phyloP scores from a whole-genome alignment of 1,140 invertebrate species.

The Cotesia glomerata region DNA sequence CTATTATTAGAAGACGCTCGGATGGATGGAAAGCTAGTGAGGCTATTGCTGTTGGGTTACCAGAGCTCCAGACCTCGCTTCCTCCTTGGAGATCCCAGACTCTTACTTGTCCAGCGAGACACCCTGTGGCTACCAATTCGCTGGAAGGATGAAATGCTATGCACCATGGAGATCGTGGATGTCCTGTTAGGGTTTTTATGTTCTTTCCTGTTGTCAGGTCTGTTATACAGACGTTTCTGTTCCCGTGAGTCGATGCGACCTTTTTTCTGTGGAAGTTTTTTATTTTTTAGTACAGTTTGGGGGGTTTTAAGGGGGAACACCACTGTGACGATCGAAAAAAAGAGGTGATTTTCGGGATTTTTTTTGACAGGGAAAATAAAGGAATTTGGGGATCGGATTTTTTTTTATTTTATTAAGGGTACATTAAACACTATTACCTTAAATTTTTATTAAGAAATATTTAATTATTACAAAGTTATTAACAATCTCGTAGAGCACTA shows the following conservation, averaged over 20 bases:
- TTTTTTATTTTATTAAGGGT: no score
- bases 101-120: conserved; percentile 86
- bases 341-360: no score
- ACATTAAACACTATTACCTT: no score
- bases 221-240: conserved; percentile 90
- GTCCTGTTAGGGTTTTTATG: conserved; percentile 79
- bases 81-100: conserved; percentile 90
- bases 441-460: no score
- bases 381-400: no score
- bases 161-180: conserved; percentile 91
- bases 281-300: no score
- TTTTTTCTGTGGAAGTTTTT: conserved; percentile 64
- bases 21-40: conserved; percentile 87
- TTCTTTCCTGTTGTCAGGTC: conserved; percentile 82
- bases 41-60: conserved; percentile 77
- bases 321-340: no score
- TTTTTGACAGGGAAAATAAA: no score
- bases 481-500: no score
- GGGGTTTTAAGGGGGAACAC: no score
- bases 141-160: conserved; percentile 88
- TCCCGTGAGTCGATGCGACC: conserved; percentile 89
- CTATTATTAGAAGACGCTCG: conserved; percentile 83
- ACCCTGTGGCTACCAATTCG: conserved; percentile 86
- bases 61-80: conserved; percentile 81
- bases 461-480: no score